Evolutionary conservation across 2,888 invertebrate genomes (phyloP).

Genomic region (Morpho deidamia): DNA sequence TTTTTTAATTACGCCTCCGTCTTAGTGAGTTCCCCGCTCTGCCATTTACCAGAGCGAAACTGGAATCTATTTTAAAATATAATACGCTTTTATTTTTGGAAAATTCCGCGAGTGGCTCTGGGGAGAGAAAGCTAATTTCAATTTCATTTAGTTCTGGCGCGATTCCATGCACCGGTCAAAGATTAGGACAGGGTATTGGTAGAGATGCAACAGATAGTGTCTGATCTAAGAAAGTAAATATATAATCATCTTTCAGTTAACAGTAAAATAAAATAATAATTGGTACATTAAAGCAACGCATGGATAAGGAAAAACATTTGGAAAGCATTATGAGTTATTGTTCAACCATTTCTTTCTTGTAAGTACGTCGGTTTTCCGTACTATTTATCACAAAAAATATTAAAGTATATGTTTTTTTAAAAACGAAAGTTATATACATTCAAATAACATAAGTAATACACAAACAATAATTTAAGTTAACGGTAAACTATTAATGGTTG

Average conservation of each 20-base stretch:
- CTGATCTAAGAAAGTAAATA: too few species aligned
- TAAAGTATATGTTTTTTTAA: too few species aligned
- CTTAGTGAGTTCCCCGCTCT: slow-evolving; percentile 37
- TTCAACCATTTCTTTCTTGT: too few species aligned
- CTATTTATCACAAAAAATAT: too few species aligned
- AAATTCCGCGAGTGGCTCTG: slow-evolving; percentile 69
- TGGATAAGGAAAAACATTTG: not conserved
- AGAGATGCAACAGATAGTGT: slow-evolving; percentile 4
- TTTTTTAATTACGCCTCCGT: slow-evolving; percentile 28
- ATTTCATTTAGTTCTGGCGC: slow-evolving; percentile 79
- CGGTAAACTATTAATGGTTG: too few species aligned
- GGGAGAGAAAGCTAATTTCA: slow-evolving; percentile 78
- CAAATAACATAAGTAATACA: too few species aligned
- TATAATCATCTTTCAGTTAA: too few species aligned
- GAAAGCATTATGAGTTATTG: too few species aligned
- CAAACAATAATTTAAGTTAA: too few species aligned
- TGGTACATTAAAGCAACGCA: not conserved
- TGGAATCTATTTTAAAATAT: slow-evolving; percentile 74
- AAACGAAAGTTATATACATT: too few species aligned
- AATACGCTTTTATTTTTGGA: slow-evolving; percentile 75
- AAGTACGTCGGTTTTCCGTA: too few species aligned
- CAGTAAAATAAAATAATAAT: not conserved
- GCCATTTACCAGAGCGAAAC: slow-evolving; percentile 48
- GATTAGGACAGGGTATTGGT: slow-evolving; percentile 30
- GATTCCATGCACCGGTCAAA: slow-evolving; percentile 69